Base-by-base conservation (phyloP, 1,140 invertebrate genomes). In the Anoplolepis gracilipes region DNA sequence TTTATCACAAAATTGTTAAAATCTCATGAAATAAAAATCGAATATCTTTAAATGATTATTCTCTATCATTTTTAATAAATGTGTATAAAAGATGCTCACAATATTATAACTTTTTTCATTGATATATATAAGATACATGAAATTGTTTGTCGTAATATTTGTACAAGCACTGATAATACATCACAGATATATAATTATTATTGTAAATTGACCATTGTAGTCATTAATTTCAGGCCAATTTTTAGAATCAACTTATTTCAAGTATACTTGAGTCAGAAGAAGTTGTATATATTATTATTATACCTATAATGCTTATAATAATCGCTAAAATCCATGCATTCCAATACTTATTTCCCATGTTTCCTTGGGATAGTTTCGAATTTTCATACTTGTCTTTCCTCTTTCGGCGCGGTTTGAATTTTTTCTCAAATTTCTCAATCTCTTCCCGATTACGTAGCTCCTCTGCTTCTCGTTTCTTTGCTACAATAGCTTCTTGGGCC, bases 341-440 rank as follows among this genome's bases (percentile, higher is more conserved):
- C 33, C 30, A 33, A 73, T 46, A 85, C 8, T 33, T 77, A 25
- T 30, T 39, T 11, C 11, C 30, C 1, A 8, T 36, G 10, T 78
- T 64, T 28, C 55, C 39, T 7, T 55, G 69, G 1, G 22, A 81
- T 16, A 70, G 62, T 62, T 49, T 85, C 28, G 7, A 72, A 2
- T 62, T 90, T 6, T 90, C 84, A 0, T 69, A 65, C 8, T 88
- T 90, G 90, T 92, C 95, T 92, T 89, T 95, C 92, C 87, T 92
- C 91, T 94, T 96, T 95, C 90, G 96, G 95, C 84, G 96, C 95
- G 87, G 96, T 95, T 92, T 95, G 87, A 97, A 97, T 91, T 97
- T 97, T 90, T 96, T 96, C 90, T 97, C 96, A 92, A 97, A 98
- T 91, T 97, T 96, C 69, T 97, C 97, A 39, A 98, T 92, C 91